phyloP scores from a whole-genome alignment of 2,797 vertebrate species.

The Melanotaenia parkinsoni region DNA sequence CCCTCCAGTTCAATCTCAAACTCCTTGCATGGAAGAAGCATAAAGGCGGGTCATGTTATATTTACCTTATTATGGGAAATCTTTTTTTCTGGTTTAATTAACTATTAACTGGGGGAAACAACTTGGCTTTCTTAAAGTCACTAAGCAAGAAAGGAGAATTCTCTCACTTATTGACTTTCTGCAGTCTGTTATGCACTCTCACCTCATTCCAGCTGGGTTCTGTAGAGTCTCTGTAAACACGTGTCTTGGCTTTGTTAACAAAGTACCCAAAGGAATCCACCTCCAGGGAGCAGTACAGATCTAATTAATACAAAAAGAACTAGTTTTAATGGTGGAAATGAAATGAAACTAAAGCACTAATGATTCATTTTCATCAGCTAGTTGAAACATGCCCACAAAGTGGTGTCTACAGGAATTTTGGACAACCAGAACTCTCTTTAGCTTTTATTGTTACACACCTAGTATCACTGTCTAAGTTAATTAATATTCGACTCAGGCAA shows the following conservation, averaged over 20 bases:
- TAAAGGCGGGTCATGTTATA: background rate
- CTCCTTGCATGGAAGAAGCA: constrained; percentile 80
- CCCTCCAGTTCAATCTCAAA: constrained; percentile 97
- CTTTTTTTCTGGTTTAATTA: background rate
- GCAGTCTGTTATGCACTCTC: constrained; percentile 37
- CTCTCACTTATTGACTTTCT: background rate
- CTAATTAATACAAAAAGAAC: constrained; percentile 70
- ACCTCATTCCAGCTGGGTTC: constrained; percentile 98
- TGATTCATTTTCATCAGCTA: background rate
- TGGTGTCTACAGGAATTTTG: background rate
- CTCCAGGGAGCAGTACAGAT: constrained; percentile 94
- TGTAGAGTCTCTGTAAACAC: constrained; percentile 91
- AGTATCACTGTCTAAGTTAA: background rate
- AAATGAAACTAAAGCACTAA: constrained; percentile 20
- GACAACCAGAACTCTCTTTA: background rate
- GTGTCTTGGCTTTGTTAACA: constrained; percentile 95
- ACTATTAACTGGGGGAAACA: background rate
- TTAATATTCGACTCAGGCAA: background rate
- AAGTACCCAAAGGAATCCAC: constrained; percentile 97
- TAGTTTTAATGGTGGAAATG: constrained; percentile 9
- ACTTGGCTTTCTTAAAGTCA: background rate
- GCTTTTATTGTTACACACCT: background rate
- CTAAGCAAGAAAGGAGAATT: background rate
- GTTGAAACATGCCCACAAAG: constrained; percentile 21
- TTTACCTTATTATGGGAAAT: too few relatives aligned